These are phyloP conservation scores for Cassiopea xamachana DNA, from an alignment of 30 jellyfish, hydroid and myxozoan species.

Conservation along the genomic window DNA sequence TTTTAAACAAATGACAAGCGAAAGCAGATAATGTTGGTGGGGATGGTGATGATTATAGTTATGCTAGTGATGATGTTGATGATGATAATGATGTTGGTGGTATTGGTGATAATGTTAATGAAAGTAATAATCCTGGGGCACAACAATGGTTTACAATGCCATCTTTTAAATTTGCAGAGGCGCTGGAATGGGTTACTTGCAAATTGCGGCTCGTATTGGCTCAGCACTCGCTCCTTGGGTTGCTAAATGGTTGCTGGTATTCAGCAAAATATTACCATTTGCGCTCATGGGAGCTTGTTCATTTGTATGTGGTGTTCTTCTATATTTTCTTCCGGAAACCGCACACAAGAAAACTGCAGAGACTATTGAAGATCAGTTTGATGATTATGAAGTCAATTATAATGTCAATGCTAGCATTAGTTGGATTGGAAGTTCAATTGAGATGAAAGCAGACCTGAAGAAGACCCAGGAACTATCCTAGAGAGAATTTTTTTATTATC, in stretches of 20 bases:
- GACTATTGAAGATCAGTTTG: conserved; percentile 68
- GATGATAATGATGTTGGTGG: no score
- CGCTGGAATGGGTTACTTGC: conserved; percentile 82
- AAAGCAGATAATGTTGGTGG: no score
- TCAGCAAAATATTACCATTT: conserved; percentile 54
- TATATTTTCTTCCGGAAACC: conserved; percentile 72
- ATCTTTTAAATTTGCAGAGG: conserved; percentile 36
- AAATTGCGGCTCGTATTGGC: conserved; percentile 81
- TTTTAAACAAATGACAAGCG: no score
- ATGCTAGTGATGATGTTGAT: no score
- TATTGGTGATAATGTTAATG: no score
- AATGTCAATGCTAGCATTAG: not conserved
- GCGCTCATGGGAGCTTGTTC: conserved; percentile 76
- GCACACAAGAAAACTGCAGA: conserved; percentile 60
- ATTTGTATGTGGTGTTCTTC: conserved; percentile 41
- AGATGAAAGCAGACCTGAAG: not conserved
- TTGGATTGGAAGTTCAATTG: not conserved
- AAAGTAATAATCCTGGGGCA: not conserved
- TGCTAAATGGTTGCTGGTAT: conserved; percentile 48
- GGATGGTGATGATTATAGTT: no score
- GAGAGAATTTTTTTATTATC: not conserved
- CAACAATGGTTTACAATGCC: not conserved
- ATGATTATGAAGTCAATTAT: not conserved
- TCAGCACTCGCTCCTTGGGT: conserved; percentile 93
- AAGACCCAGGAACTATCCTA: not conserved